Percentiles rank a stretch among this genome's conserved stretches.
phyloP scores from a whole-genome alignment of 2,888 invertebrate species.

The Phorcus lineatus region DNA sequence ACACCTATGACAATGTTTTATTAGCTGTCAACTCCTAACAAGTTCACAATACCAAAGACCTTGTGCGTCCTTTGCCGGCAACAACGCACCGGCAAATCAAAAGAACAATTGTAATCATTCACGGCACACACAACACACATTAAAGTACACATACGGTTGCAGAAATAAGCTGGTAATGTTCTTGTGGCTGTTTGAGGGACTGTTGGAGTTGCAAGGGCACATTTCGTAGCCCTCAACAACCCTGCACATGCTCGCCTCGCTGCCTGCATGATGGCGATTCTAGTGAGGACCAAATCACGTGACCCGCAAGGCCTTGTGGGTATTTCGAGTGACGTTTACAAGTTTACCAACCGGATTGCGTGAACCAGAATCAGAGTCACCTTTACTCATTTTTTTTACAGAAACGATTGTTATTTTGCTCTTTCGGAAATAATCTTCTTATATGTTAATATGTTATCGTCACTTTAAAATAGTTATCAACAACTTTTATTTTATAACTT shows the following conservation, averaged over 20 bases:
- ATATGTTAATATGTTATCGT: too few relatives aligned
- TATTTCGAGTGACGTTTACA: neutral
- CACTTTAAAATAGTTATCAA: too few relatives aligned
- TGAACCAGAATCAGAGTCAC: neutral
- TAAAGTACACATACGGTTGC: slow-evolving; percentile 78
- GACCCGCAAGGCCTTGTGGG: slow-evolving; percentile 6
- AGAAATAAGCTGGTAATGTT: slow-evolving; percentile 77
- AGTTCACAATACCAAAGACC: slow-evolving; percentile 9
- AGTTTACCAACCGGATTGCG: neutral
- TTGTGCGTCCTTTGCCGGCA: slow-evolving; percentile 27
- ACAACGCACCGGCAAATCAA: neutral
- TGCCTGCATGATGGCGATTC: slow-evolving; percentile 80
- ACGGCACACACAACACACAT: neutral
- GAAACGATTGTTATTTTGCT: too few relatives aligned
- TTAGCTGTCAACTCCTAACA: neutral
- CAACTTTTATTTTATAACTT: too few relatives aligned
- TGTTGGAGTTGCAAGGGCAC: slow-evolving; percentile 76
- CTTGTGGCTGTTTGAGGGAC: slow-evolving; percentile 78
- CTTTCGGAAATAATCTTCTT: too few relatives aligned
- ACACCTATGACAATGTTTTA: too few relatives aligned
- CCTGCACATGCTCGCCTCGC: slow-evolving; percentile 79
- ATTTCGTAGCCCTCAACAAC: slow-evolving; percentile 79
- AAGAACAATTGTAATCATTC: neutral
- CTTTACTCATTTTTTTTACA: neutral
- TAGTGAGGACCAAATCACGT: slow-evolving; percentile 40